Percentiles rank a stretch among this genome's conserved stretches.
These are phyloP conservation scores for Geophilus truncorum DNA, from an alignment of 2,888 invertebrate genomes.

Conservation along the genomic window DNA sequence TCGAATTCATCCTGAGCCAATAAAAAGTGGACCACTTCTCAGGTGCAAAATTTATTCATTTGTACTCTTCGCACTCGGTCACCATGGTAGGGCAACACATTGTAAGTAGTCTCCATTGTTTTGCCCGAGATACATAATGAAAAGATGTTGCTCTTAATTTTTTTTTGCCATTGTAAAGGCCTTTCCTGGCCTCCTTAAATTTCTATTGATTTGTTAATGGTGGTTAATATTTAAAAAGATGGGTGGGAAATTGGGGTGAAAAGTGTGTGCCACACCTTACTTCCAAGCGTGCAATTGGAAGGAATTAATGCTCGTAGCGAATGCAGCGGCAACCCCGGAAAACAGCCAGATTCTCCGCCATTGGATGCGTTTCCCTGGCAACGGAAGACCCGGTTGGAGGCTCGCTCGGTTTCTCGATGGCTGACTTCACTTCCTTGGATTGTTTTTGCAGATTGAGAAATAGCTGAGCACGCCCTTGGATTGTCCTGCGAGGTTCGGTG, in stretches of 20 bases:
- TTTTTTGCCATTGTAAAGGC: no score
- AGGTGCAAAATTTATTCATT: not conserved
- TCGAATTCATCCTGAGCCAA: not conserved
- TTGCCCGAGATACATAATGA: not conserved
- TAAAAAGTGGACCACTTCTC: not conserved
- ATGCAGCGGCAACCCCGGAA: not conserved
- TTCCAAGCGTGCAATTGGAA: not conserved
- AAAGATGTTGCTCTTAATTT: not conserved
- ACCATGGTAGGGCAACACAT: not conserved
- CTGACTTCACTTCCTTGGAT: not conserved
- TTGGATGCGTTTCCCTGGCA: not conserved
- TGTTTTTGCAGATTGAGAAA: not conserved
- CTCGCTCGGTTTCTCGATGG: not conserved
- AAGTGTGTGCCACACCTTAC: not conserved
- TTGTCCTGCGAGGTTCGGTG: not conserved
- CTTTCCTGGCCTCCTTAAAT: no score
- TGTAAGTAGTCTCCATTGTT: not conserved
- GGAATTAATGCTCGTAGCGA: not conserved
- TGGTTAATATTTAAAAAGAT: not conserved
- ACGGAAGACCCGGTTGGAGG: not conserved
- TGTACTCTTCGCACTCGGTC: not conserved
- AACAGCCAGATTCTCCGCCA: not conserved
- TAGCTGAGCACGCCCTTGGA: not conserved
- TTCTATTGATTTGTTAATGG: not conserved
- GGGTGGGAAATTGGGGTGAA: not conserved